A percentile compares a stretch with the other conserved stretches of the same genome.
These are phyloP conservation scores for Antigone vipio DNA, from an alignment of 2,113 vertebrate genomes.

Conservation along the genomic window DNA sequence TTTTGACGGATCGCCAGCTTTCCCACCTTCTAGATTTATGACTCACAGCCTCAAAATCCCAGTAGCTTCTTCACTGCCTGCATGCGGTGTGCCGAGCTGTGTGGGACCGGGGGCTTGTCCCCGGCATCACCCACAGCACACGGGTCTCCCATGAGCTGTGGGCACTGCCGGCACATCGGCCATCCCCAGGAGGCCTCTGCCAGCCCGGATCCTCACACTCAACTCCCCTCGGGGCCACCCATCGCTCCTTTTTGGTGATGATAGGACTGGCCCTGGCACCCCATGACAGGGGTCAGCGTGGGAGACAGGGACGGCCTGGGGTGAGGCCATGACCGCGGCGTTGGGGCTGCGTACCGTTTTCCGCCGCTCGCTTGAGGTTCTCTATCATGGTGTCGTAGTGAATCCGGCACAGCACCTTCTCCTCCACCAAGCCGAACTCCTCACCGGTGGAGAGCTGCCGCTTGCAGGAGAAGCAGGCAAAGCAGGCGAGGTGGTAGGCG, in stretches of 20 bases:
- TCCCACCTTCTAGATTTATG: slow-evolving; percentile 23
- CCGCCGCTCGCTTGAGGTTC: slow-evolving; percentile 93
- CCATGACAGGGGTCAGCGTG: rapidly evolving
- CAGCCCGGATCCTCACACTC: background rate
- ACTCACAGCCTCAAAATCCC: slow-evolving; percentile 15
- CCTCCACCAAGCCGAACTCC: slow-evolving; percentile 96
- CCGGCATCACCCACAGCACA: rapidly evolving
- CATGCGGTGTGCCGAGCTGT: rapidly evolving
- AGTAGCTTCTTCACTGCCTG: background rate
- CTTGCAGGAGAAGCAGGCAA: slow-evolving; percentile 97
- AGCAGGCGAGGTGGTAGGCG: slow-evolving; percentile 95
- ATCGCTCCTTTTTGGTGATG: background rate
- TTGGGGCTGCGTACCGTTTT: slow-evolving; percentile 82
- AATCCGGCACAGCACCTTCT: slow-evolving; percentile 95
- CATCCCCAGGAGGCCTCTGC: background rate
- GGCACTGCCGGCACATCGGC: rapidly evolving
- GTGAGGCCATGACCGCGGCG: rapidly evolving
- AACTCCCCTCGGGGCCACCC: background rate
- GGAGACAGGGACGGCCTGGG: background rate
- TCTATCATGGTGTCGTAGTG: slow-evolving; percentile 99
- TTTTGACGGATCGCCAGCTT: background rate
- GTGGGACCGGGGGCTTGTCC: rapidly evolving
- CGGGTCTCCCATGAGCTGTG: rapidly evolving
- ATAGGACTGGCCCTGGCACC: rapidly evolving
- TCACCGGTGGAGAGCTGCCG: slow-evolving; percentile 95